A percentile compares a stretch with the other conserved stretches of the same genome.
Conservation (phyloP, 2,888 invertebrate species). For the Kryphioiulus occultus region DNA sequence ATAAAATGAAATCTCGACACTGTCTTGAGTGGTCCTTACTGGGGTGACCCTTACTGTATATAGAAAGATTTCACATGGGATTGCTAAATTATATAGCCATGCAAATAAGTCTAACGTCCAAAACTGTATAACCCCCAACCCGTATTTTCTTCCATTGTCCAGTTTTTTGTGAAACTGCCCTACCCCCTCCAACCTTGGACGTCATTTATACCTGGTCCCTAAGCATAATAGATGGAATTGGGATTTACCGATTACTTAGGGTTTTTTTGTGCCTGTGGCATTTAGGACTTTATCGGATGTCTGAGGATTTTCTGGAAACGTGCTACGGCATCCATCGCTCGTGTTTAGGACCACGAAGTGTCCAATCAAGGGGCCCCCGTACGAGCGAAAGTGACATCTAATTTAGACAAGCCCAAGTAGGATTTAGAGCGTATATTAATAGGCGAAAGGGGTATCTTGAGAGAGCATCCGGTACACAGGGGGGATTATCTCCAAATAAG, state of each 20-base stretch:
- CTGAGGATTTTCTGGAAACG: background rate
- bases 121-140: no score
- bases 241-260: background rate
- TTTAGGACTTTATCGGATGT: background rate
- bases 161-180: no score
- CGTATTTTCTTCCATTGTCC: no score
- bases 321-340: background rate
- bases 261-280: background rate
- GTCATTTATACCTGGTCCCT: no score
- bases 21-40: no score
- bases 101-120: no score
- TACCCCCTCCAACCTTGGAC: no score
- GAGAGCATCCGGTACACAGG: background rate
- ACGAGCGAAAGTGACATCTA: constrained; percentile 24
- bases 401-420: background rate
- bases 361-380: constrained; percentile 1
- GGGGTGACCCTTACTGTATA: no score
- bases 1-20: no score
- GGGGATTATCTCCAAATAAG: constrained; percentile 25
- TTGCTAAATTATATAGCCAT: no score
- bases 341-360: background rate
- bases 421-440: constrained; percentile 2
- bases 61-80: no score
- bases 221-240: background rate
- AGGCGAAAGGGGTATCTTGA: background rate